Conservation (phyloP, 1,140 invertebrate genomes). For the Chymomyza costata region DNA sequence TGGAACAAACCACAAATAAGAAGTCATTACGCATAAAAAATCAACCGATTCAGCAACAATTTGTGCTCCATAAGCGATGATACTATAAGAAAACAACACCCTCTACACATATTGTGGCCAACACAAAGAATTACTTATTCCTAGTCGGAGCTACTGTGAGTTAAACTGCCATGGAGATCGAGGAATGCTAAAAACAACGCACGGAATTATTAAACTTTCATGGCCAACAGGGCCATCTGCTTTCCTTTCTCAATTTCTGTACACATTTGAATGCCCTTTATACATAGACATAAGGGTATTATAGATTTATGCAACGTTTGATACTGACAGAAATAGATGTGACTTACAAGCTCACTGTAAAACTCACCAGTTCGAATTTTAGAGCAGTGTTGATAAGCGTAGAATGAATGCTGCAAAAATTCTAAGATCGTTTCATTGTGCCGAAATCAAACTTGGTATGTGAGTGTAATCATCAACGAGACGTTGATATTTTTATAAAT, state of each 20-base stretch:
- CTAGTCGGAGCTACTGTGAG: constrained; percentile 19
- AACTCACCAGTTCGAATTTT: not conserved
- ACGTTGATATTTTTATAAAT: constrained; percentile 9
- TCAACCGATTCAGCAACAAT: constrained; percentile 54
- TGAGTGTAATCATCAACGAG: too few relatives aligned
- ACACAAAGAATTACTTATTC: constrained; percentile 19
- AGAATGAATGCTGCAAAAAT: too few relatives aligned
- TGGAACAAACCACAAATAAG: not conserved
- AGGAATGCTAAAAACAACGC: constrained; percentile 16
- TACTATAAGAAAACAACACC: constrained; percentile 31
- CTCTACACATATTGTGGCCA: not conserved
- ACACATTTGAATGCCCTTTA: not conserved
- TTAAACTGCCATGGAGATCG: constrained; percentile 7
- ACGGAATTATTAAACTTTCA: constrained; percentile 54
- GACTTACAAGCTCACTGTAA: not conserved
- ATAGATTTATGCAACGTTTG: too few relatives aligned
- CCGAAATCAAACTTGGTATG: too few relatives aligned
- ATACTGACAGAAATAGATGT: too few relatives aligned
- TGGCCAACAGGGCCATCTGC: constrained; percentile 42
- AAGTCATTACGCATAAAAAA: constrained; percentile 34
- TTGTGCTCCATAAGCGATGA: constrained; percentile 48
- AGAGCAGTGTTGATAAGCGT: too few relatives aligned
- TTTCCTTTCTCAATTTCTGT: too few relatives aligned
- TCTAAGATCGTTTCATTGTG: too few relatives aligned
- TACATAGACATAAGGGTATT: too few relatives aligned